Conservation (phyloP, 2,797 vertebrate genomes). For the Notolepis coatsorum region DNA sequence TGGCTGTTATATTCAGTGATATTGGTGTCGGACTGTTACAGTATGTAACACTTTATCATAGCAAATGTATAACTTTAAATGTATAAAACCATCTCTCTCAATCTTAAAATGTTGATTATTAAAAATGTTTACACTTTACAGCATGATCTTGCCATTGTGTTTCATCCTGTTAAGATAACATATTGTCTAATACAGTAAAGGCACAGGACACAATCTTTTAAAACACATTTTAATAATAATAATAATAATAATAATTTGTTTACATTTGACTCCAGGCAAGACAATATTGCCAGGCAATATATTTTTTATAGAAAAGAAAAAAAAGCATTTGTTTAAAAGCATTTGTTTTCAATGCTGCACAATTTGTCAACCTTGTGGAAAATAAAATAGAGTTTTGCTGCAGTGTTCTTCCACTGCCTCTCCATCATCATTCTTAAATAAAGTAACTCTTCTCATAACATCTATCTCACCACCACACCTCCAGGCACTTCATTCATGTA, state of each 20-base stretch:
- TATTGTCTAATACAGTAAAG: neutral
- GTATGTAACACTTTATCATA: too few relatives aligned
- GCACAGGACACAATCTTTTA: constrained; percentile 17
- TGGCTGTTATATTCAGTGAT: too few relatives aligned
- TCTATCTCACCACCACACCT: constrained; percentile 51
- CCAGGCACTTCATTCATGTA: constrained; percentile 83
- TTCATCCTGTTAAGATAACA: neutral
- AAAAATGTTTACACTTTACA: neutral
- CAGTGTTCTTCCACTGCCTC: constrained; percentile 55
- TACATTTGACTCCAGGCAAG: constrained; percentile 68
- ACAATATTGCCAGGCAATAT: constrained; percentile 68
- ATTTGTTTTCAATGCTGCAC: constrained; percentile 64
- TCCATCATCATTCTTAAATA: constrained; percentile 66
- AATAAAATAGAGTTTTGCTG: constrained; percentile 65
- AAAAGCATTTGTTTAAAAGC: constrained; percentile 50
- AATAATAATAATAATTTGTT: constrained; percentile 53
- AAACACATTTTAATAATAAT: constrained; percentile 59
- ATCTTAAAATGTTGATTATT: neutral
- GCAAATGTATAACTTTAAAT: too few relatives aligned
- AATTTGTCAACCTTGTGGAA: constrained; percentile 54
- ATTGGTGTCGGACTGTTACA: neutral
- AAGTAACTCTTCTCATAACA: constrained; percentile 53
- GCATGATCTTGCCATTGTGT: too few relatives aligned
- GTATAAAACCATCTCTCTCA: too few relatives aligned
- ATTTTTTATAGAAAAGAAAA: constrained; percentile 57